Evolutionary conservation across 2,797 vertebrate genomes (phyloP).

Genomic region (Borostomias antarcticus): DNA sequence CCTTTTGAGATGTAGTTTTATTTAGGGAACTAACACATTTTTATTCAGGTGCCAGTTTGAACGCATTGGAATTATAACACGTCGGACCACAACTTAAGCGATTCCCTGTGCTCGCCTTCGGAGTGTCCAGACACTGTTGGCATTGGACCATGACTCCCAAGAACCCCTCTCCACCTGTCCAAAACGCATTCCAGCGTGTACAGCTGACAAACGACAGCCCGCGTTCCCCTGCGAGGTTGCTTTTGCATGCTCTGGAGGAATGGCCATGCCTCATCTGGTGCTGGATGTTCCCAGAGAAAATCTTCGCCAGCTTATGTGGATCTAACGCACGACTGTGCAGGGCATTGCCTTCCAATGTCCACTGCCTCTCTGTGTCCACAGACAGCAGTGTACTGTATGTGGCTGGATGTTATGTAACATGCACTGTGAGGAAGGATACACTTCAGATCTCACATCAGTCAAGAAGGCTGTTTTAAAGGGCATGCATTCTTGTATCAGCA

Average conservation of each 20-base stretch:
- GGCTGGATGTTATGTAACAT: constrained; percentile 6
- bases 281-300: not conserved
- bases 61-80: no score
- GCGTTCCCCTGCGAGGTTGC: not conserved
- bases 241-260: constrained; percentile 5
- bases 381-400: not conserved
- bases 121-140: no score
- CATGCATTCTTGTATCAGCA: not conserved
- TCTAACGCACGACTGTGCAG: constrained; percentile 4
- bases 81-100: no score
- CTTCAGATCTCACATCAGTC: no score
- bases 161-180: constrained; percentile 12
- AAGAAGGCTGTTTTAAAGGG: not conserved
- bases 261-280: not conserved
- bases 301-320: not conserved
- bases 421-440: not conserved
- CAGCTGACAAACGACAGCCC: constrained; percentile 11
- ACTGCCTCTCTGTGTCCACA: not conserved
- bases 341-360: not conserved
- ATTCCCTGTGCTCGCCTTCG: not conserved
- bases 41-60: no score
- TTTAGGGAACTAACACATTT: no score
- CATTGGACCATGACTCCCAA: not conserved
- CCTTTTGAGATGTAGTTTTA: no score
- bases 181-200: not conserved